Percentiles rank a stretch among this genome's conserved stretches.
Evolutionary conservation across 2,888 invertebrate species (phyloP).

Genomic region (Pollenia labialis): DNA sequence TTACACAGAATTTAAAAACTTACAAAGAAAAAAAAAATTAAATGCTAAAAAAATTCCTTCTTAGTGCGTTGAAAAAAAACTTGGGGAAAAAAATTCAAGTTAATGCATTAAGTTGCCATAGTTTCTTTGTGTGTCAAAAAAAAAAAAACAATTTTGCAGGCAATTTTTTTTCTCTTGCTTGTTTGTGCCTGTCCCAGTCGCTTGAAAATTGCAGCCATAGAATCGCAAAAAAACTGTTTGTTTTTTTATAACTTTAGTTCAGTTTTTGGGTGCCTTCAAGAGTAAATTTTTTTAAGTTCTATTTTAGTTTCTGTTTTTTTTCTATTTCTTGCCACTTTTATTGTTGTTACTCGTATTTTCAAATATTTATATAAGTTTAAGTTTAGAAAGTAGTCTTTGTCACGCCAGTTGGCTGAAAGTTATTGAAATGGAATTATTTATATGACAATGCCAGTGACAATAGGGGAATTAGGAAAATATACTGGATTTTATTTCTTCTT

Average conservation of each 20-base stretch:
- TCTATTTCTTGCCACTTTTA: background rate
- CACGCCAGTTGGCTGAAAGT: constrained; percentile 31
- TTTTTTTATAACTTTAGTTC: constrained; percentile 18
- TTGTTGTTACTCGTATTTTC: constrained; percentile 31
- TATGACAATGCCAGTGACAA: background rate
- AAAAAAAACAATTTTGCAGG: background rate
- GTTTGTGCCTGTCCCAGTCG: constrained; percentile 17
- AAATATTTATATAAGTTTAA: constrained; percentile 37
- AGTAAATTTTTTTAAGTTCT: constrained; percentile 36
- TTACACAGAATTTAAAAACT: constrained; percentile 29
- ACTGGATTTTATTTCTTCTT: too few species aligned
- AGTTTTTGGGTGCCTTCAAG: constrained; percentile 27
- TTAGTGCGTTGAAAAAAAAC: background rate
- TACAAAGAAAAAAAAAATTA: background rate
- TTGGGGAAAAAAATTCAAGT: constrained; percentile 11
- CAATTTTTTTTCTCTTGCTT: background rate
- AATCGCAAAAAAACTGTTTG: constrained; percentile 38
- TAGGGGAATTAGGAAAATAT: background rate
- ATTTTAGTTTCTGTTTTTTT: background rate
- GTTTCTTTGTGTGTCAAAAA: background rate
- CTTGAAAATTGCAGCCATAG: constrained; percentile 9
- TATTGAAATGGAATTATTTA: constrained; percentile 47
- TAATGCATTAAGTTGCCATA: constrained; percentile 36
- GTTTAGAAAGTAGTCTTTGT: constrained; percentile 36
- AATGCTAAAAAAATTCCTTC: background rate